A percentile compares a stretch with the other conserved stretches of the same genome.
Conservation (phyloP, 2,113 vertebrate species). For the Jacana jacana region DNA sequence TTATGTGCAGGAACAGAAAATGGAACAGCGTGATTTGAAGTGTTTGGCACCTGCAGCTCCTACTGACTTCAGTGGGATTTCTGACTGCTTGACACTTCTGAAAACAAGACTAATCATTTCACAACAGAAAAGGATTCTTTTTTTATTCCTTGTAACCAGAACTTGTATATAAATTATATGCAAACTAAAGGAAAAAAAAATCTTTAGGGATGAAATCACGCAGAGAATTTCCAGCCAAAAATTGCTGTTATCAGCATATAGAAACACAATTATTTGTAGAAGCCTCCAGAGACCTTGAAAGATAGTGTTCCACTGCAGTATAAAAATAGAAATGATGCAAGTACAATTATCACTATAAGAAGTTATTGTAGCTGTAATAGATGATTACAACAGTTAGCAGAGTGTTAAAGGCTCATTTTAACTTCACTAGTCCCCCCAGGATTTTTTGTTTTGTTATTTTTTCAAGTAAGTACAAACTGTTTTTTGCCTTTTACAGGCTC, state of each 20-base stretch:
- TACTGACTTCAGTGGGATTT: neutral
- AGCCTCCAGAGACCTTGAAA: no score
- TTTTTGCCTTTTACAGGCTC: neutral
- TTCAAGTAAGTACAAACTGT: neutral
- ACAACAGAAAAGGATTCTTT: neutral
- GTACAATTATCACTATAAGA: neutral
- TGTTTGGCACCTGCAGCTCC: neutral
- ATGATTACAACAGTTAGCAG: neutral
- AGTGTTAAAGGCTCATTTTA: neutral
- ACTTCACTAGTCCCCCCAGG: neutral
- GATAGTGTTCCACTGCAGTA: neutral
- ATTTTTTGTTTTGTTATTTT: neutral
- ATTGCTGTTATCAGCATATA: neutral
- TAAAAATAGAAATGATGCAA: neutral
- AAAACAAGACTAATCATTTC: neutral
- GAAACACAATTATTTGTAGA: neutral
- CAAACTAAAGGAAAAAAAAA: neutral
- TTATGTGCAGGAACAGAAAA: neutral
- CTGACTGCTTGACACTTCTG: neutral
- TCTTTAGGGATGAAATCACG: neutral
- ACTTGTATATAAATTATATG: neutral
- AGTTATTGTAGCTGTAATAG: neutral
- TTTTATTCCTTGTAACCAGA: neutral
- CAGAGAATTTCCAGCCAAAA: neutral
- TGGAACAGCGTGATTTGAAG: neutral